Evolutionary conservation across 2,888 invertebrate genomes (phyloP).

Genomic region (Athalia circularis): DNA sequence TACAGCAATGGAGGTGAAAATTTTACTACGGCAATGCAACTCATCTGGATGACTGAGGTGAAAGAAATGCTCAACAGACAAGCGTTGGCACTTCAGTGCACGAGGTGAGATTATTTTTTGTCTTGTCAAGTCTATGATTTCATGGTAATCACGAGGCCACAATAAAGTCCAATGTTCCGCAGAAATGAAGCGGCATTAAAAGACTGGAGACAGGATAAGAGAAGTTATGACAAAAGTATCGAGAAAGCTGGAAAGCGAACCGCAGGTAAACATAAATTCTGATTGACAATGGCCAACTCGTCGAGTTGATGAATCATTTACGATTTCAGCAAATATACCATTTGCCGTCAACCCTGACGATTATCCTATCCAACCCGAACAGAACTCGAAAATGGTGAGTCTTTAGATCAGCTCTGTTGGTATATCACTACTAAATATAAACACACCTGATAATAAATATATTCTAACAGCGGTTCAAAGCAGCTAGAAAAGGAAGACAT

Average conservation of each 20-base stretch:
- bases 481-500: conserved; percentile 47
- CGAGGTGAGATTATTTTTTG: conserved; percentile 75
- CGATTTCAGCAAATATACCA: conserved; percentile 76
- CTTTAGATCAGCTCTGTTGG: conserved; percentile 73
- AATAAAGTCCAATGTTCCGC: conserved; percentile 1
- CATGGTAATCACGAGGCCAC: conserved; percentile 25
- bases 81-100: conserved; percentile 78
- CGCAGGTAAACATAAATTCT: conserved; percentile 57
- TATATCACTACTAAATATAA: conserved; percentile 47
- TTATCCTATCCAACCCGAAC: conserved; percentile 76
- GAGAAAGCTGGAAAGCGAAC: conserved; percentile 62
- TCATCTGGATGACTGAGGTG: conserved; percentile 76
- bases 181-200: conserved; percentile 75
- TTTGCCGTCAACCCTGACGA: conserved; percentile 74
- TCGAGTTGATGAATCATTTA: conserved; percentile 4
- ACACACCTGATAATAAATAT: neutral
- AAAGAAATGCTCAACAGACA: conserved; percentile 77
- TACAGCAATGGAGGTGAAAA: conserved; percentile 57
- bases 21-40: conserved; percentile 53
- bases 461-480: neutral
- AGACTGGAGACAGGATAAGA: conserved; percentile 77
- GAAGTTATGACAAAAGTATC: conserved; percentile 63
- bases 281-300: neutral
- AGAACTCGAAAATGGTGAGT: conserved; percentile 75
- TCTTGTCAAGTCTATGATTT: conserved; percentile 1